Conservation (phyloP, 2,888 invertebrate species). For the Clostera curtula region DNA sequence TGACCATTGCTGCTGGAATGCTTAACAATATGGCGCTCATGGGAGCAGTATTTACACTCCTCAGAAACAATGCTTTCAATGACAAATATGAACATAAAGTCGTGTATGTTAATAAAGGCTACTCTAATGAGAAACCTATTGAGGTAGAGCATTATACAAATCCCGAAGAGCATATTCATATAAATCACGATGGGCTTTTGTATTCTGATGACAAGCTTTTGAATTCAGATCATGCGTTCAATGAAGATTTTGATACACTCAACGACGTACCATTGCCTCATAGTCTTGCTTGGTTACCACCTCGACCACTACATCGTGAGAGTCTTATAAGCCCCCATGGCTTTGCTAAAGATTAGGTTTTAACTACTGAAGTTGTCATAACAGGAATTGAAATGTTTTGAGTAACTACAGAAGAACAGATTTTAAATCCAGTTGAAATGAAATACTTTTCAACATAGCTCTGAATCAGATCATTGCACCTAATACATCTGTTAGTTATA, state of each 20-base stretch:
- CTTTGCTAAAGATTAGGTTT: no score
- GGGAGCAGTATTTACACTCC: slow-evolving; percentile 74
- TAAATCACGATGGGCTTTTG: slow-evolving; percentile 15
- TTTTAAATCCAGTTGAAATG: no score
- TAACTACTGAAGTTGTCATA: no score
- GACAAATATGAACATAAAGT: slow-evolving; percentile 71
- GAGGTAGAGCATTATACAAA: slow-evolving; percentile 20
- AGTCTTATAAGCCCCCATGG: no score
- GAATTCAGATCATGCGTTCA: slow-evolving; percentile 11
- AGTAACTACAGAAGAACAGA: no score
- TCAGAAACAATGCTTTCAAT: slow-evolving; percentile 75
- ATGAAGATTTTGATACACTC: slow-evolving; percentile 20
- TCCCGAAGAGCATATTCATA: slow-evolving; percentile 20
- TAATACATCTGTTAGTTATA: no score
- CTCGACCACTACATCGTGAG: not conserved
- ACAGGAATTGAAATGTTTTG: no score
- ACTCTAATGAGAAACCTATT: slow-evolving; percentile 54
- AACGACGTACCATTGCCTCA: slow-evolving; percentile 24
- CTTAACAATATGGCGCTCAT: slow-evolving; percentile 80
- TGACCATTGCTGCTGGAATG: slow-evolving; percentile 75
- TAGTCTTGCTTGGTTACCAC: slow-evolving; percentile 14
- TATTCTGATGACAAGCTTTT: slow-evolving; percentile 14
- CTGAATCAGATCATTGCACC: no score
- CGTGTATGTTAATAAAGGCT: slow-evolving; percentile 74
- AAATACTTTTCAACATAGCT: no score